phyloP scores from a whole-genome alignment of 92 coral and sea anemone genomes.

The Zoanthus sociatus region DNA sequence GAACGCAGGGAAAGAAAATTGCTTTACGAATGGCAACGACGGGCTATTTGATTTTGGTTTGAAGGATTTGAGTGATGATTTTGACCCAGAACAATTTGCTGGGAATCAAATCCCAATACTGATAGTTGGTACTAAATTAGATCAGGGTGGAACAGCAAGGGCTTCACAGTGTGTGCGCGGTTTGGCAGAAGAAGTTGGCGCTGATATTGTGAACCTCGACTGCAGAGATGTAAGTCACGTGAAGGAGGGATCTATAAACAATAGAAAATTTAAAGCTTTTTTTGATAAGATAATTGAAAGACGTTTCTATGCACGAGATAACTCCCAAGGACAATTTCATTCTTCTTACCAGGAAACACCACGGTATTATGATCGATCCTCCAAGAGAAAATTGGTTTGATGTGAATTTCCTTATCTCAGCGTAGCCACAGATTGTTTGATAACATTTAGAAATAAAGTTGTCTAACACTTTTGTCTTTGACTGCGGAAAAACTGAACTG shows the following conservation, averaged over 20 bases:
- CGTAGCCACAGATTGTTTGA: neutral
- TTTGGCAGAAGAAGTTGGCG: conserved; percentile 97
- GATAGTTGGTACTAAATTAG: conserved; percentile 95
- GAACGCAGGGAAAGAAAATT: conserved; percentile 79
- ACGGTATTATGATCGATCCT: conserved; percentile 67
- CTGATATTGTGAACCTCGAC: conserved; percentile 87
- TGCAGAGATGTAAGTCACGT: conserved; percentile 81
- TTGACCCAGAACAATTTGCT: conserved; percentile 96
- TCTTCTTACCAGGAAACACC: conserved; percentile 70
- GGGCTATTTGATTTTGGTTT: conserved; percentile 81
- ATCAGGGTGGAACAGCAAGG: conserved; percentile 91
- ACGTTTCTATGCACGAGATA: conserved; percentile 83
- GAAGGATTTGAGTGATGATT: conserved; percentile 72
- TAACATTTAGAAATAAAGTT: neutral
- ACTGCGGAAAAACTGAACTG: neutral
- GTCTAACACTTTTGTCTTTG: neutral
- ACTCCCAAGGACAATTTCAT: conserved; percentile 51
- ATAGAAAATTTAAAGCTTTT: conserved; percentile 76
- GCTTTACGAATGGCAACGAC: conserved; percentile 53
- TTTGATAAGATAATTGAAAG: conserved; percentile 95
- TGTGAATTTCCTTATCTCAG: neutral
- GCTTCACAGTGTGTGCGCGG: conserved; percentile 78
- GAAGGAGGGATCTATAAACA: conserved; percentile 74
- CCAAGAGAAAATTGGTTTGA: conserved; percentile 86
- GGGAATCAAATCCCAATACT: conserved; percentile 95